These are phyloP conservation scores for Drosophila jambulina DNA, from an alignment of 1,140 invertebrate genomes.

Conservation along the genomic window DNA sequence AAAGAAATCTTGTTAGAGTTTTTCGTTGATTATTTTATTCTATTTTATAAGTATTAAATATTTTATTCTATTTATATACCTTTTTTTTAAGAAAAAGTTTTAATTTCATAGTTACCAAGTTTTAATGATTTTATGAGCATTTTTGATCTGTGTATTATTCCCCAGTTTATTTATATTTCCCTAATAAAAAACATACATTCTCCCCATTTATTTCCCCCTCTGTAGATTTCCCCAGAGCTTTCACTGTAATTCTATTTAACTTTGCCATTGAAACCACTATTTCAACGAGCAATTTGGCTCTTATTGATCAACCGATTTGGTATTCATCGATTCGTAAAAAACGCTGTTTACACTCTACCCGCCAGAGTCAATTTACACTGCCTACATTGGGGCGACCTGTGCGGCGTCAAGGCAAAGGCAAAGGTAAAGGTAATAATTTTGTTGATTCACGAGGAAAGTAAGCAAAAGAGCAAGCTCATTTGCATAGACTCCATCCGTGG, in stretches of 20 bases:
- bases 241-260: slow-evolving; percentile 24
- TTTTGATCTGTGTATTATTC: no score
- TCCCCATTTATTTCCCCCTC: neutral
- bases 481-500: slow-evolving; percentile 41
- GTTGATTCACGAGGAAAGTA: slow-evolving; percentile 37
- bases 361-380: slow-evolving; percentile 33
- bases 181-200: neutral
- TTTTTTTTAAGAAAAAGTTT: no score
- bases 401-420: slow-evolving; percentile 6
- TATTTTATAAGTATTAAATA: neutral
- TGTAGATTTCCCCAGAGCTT: neutral
- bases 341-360: slow-evolving; percentile 39
- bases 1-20: no score
- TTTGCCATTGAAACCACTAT: slow-evolving; percentile 32
- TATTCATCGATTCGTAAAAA: slow-evolving; percentile 50
- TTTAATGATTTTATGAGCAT: no score
- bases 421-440: slow-evolving; percentile 34
- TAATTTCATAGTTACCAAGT: no score
- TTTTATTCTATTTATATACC: no score
- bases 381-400: slow-evolving; percentile 20
- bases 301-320: slow-evolving; percentile 52
- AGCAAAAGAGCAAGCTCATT: slow-evolving; percentile 44
- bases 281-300: slow-evolving; percentile 39
- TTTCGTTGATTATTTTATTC: neutral
- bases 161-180: neutral